Evolutionary conservation across 2,888 invertebrate genomes (phyloP), one percentile per base, ranked within the genome.

Genomic region (Chymomyza amoena): DNA sequence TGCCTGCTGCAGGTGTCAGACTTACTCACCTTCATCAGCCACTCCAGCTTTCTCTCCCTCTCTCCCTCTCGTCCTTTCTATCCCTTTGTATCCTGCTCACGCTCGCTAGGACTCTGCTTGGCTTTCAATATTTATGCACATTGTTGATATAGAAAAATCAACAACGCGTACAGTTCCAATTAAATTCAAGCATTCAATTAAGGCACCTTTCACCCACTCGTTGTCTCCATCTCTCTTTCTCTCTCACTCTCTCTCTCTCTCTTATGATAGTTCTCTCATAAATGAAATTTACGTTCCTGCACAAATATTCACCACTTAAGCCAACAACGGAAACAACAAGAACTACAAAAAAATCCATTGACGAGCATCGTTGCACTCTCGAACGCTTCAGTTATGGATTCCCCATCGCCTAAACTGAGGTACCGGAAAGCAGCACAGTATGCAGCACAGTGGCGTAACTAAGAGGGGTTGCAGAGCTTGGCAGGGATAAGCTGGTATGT

Each of bases 161-260:
- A 80, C 84, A 88, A 75, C 72, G 87, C 84, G 80, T 81, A 81
- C 73, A 81, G 81, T 84, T 85, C 84, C 84, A 85, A 85, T 85
- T 85, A 85, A 88, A 81, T 76, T 80, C 75, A 85, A 88, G 84
- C 80, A 86, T 84, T 84, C 81, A 80, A 77, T 81, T 72, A 79
- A 66, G 76, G 65, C 66, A 63, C 72, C 6, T 0, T 2, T 45
- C 39, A 45, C 39, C 6, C 13, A 13, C 1, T 45, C 39, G 13
- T 32, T 39, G 5, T 9, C 39, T 9, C 39, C 39, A 10, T 2
- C 9, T 2, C 39, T 39, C 39, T 9, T 5, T 39, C 39, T 45
- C 39, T 45, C 39, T 4, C 39, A 10, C 5, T 39, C 39, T 45
- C 39, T 45, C 39, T 13, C 13, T 6, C 39, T 5, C 7, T 39